Evolutionary conservation across 2,888 invertebrate genomes (phyloP), one percentile per base, ranked within the genome.

Genomic region (Pycnomerus fuliginosus): DNA sequence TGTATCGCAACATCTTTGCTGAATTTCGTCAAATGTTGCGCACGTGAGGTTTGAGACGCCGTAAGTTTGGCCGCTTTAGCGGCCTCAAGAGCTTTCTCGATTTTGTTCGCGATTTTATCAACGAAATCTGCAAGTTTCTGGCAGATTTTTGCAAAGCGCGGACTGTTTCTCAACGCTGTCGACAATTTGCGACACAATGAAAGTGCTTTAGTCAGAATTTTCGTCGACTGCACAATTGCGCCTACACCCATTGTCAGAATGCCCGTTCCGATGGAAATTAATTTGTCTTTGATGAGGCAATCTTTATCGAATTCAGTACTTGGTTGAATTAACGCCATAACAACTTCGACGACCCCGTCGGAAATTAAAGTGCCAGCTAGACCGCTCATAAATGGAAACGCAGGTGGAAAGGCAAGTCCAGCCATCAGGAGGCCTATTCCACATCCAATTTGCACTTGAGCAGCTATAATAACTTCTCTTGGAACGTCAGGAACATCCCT

Each of bases 391-490:
- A 31, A 10, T 16, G 39, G 39, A 8, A 31, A 39, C 7, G 16
- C 3, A 2, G 39, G 32, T 2, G 30, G 31, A 15, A 39, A 39
- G 8, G 10, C 4, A n/a, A 39, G 16, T 7, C 39, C 39, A 5
- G 12, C 31, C 3, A n/a, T 11, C n/a, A 39, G 14, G n/a, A n/a
- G n/a, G n/a, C 24, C 25, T n/a, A 39, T 39, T 23, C 39, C 39
- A 22, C 11, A 30, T 3, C 12, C 10, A 10, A 39, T 39, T 31
- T 39, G 31, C 2, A 14, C 24, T 39, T 31, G 15, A 12, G 39
- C 31, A 13, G 8, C 12, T 8, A 16, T n/a, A n/a, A 39, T 31
- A 1, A 39, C 31, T 4, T n/a, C 15, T 16, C 32, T 16, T 12
- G 39, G 31, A 16, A 31, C 39, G 17, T 39, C 39, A 7, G 23